Base-by-base conservation (phyloP, 2,888 invertebrate species). In the Drosophila meridionalis region DNA sequence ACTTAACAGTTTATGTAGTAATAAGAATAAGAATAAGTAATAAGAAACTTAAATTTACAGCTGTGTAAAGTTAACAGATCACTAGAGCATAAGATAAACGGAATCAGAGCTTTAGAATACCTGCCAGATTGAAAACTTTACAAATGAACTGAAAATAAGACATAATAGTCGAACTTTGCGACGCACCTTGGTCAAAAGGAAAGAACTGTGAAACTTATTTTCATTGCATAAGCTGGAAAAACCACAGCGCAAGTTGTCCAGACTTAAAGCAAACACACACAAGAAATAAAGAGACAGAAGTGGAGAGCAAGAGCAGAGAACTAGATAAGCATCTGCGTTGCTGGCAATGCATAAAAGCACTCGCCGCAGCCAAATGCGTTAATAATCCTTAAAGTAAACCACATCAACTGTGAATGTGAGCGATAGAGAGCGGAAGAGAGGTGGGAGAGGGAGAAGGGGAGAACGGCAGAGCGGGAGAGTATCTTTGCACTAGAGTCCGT, bases 341-440 rank as follows among this genome's bases (percentile, higher is more conserved):
- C 69, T 59, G 50, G 59, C 45, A 63, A 28, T 55, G 55, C 53
- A 65, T 48, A 40, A 65, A 57, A 60, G 50, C 34, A 59, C 28
- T 38, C 36, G 38, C 58, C 53, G 61, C 60, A 78, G 59, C 36
- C 56, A 70, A 82, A 69, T 69, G 80, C 71, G 80, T 80, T 82
- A 80, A 70, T 80, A 82, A 79, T 81, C 82, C 83, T 67, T 77
- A 72, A 80, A 75, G 82, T 71, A 81, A 73, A 83, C 83, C 79
- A 76, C 82, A 83, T 82, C 68, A 81, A 75, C 69, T 73, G 66
- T 73, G 73, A 72, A 62, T 72, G 69, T 72, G 55, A 9, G 28
- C 38, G 38, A 47, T 47, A 47, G 67, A 50, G 40, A 63, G 58
- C 56, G 60, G 52, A 56, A 48, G 68, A 42, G 50, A 4, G 12